A percentile compares a stretch with the other conserved stretches of the same genome.
Evolutionary conservation across 2,888 invertebrate genomes (phyloP).

Genomic region (Leptopilina syphax): DNA sequence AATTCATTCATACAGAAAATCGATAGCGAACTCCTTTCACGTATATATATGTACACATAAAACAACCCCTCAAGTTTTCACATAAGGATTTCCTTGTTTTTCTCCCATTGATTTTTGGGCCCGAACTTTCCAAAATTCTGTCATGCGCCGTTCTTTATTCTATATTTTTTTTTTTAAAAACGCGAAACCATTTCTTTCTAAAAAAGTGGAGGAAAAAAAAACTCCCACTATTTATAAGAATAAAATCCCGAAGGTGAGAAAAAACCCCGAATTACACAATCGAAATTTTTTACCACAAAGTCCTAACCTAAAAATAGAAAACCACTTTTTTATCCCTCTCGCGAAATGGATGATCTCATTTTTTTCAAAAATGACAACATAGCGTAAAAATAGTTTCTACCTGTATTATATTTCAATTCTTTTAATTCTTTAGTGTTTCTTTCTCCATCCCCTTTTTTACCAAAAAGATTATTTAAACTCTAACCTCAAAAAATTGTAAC

Average conservation of each 20-base stretch:
- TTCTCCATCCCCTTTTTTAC: background rate
- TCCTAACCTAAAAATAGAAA: slow-evolving; percentile 9
- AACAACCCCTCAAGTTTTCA: slow-evolving; percentile 20
- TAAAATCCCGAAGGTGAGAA: background rate
- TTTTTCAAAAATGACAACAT: slow-evolving; percentile 63
- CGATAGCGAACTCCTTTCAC: slow-evolving; percentile 28
- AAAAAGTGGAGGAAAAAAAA: background rate
- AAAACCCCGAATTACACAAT: background rate
- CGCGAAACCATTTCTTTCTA: background rate
- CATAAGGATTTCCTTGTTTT: background rate
- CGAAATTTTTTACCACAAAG: background rate
- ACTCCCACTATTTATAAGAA: background rate
- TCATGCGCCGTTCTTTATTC: background rate
- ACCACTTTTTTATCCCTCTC: background rate
- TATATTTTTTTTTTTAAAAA: background rate
- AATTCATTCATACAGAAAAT: slow-evolving; percentile 44
- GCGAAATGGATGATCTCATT: slow-evolving; percentile 66
- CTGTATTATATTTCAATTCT: slow-evolving; percentile 5
- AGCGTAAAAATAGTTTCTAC: slow-evolving; percentile 55
- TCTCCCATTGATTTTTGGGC: slow-evolving; percentile 18
- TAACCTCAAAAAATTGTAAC: slow-evolving; percentile 15
- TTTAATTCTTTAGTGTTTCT: background rate
- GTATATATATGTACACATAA: background rate
- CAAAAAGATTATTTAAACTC: background rate
- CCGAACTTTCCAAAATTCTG: slow-evolving; percentile 16